These are phyloP conservation scores for Asteroscopus sphinx DNA, from an alignment of 2,888 invertebrate species.

Conservation along the genomic window DNA sequence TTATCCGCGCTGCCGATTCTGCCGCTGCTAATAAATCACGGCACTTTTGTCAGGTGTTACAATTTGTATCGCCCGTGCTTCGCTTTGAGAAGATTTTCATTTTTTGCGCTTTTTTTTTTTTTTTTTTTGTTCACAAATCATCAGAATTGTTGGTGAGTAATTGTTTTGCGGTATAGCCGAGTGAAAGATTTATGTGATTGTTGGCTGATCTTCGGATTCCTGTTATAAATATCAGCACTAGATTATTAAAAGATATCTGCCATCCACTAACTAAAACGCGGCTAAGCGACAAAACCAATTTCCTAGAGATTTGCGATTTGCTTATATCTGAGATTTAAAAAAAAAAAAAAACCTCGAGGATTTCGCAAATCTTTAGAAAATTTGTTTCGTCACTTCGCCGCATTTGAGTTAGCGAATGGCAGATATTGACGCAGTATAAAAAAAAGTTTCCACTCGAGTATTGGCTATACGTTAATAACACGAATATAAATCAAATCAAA, in stretches of 20 bases:
- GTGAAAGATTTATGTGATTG: slow-evolving; percentile 46
- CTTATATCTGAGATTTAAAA: too few species aligned
- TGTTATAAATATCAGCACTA: slow-evolving; percentile 6
- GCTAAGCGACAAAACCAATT: too few species aligned
- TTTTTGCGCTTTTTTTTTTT: slow-evolving; percentile 57
- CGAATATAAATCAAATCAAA: too few species aligned
- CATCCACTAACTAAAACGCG: too few species aligned
- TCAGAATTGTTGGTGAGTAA: slow-evolving; percentile 56
- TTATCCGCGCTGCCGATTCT: slow-evolving; percentile 69
- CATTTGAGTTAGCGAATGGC: too few species aligned
- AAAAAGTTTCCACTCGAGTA: too few species aligned
- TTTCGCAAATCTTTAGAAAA: too few species aligned
- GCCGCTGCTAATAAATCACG: slow-evolving; percentile 74
- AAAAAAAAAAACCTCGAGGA: too few species aligned
- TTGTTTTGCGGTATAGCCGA: slow-evolving; percentile 51
- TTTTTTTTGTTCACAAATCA: slow-evolving; percentile 59
- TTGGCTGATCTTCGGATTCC: slow-evolving; percentile 15
- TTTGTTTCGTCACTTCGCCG: too few species aligned
- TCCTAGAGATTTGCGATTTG: too few species aligned
- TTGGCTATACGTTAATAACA: too few species aligned
- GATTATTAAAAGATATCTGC: not conserved
- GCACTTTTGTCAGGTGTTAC: slow-evolving; percentile 76
- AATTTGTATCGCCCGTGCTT: slow-evolving; percentile 69
- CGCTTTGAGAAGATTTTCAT: slow-evolving; percentile 65
- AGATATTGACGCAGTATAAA: too few species aligned